phyloP scores from a whole-genome alignment of 2,797 vertebrate species.

The Kryptolebias ocellatus region DNA sequence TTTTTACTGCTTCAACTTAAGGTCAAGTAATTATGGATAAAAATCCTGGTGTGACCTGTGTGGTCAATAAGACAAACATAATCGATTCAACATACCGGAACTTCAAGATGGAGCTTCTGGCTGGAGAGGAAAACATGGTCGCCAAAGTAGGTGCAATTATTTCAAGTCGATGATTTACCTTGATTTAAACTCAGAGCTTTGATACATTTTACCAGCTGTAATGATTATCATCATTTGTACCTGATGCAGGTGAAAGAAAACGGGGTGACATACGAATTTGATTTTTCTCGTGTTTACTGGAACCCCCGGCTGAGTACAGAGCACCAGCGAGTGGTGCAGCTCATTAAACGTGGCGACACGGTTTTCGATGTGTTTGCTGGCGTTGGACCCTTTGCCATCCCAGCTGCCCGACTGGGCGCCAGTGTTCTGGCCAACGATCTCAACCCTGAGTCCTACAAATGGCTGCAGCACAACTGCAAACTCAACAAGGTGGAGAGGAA shows the following conservation, averaged over 20 bases:
- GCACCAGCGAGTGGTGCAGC: constrained; percentile 85
- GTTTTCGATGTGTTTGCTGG: constrained; percentile 95
- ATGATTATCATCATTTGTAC: background rate
- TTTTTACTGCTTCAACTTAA: constrained; percentile 54
- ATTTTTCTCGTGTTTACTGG: constrained; percentile 98
- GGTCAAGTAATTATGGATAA: constrained; percentile 97
- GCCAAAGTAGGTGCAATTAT: constrained; percentile 81
- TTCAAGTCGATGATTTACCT: background rate
- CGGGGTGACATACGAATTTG: constrained; percentile 88
- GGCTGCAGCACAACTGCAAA: constrained; percentile 93
- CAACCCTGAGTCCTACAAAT: constrained; percentile 91
- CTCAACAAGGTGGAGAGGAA: constrained; percentile 91
- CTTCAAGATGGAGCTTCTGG: constrained; percentile 96
- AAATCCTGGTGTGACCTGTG: constrained; percentile 92
- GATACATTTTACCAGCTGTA: too few species aligned
- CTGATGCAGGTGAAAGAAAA: constrained; percentile 92
- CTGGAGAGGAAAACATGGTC: constrained; percentile 92
- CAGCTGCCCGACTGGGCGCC: constrained; percentile 87
- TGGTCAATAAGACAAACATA: constrained; percentile 92
- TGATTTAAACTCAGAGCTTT: background rate
- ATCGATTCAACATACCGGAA: constrained; percentile 93
- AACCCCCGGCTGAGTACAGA: constrained; percentile 94
- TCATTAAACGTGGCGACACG: constrained; percentile 82
- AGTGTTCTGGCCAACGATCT: constrained; percentile 92
- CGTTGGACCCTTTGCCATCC: constrained; percentile 93